A percentile compares a stretch with the other conserved stretches of the same genome.
Conservation (phyloP, 1,140 invertebrate species). For the Pogonognathellus flavescens region DNA sequence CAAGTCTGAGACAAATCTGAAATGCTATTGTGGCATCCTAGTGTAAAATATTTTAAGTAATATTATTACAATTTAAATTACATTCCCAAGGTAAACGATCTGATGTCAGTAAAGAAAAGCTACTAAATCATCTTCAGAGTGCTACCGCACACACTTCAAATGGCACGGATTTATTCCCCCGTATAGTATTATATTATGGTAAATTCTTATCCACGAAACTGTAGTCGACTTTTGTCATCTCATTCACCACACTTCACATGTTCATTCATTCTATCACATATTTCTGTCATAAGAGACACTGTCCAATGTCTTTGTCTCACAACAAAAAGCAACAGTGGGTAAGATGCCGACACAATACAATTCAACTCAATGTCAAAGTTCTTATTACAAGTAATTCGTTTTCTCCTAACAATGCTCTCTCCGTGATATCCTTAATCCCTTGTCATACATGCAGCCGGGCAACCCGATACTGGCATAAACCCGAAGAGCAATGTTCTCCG, state of each 20-base stretch:
- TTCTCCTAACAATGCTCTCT: not conserved
- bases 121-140: too few relatives aligned
- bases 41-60: too few relatives aligned
- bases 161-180: not conserved
- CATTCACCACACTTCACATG: slow-evolving; percentile 3
- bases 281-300: not conserved
- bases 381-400: not conserved
- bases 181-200: not conserved
- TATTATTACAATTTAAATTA: too few relatives aligned
- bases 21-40: too few relatives aligned
- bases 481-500: not conserved
- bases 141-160: too few relatives aligned
- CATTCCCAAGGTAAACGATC: too few relatives aligned
- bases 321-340: not conserved
- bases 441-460: not conserved
- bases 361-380: not conserved
- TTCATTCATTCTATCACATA: slow-evolving; percentile 21
- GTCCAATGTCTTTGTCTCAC: not conserved
- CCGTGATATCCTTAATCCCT: not conserved
- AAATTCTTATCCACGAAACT: not conserved
- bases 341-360: not conserved
- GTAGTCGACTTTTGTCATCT: not conserved
- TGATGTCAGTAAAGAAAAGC: too few relatives aligned
- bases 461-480: not conserved
- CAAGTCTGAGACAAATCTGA: too few relatives aligned